These are phyloP conservation scores for Azemiops feae DNA, from an alignment of 2,113 vertebrate species.

Conservation along the genomic window DNA sequence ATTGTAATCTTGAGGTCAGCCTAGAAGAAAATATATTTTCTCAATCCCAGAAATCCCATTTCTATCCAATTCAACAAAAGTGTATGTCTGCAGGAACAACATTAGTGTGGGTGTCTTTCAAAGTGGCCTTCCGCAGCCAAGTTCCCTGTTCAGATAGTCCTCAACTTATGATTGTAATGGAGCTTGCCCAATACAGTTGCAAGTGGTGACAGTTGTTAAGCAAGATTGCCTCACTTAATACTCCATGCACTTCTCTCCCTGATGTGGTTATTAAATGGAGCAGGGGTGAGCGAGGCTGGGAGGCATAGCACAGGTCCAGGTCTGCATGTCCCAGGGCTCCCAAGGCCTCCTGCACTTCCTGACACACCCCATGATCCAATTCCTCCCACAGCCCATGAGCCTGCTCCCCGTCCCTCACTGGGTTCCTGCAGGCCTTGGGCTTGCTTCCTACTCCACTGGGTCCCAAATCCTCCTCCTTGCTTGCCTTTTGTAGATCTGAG, in stretches of 20 bases:
- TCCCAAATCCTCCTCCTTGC: background rate
- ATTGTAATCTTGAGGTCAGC: background rate
- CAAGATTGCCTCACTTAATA: too few relatives aligned
- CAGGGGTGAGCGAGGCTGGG: background rate
- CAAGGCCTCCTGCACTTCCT: background rate
- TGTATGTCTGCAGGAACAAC: background rate
- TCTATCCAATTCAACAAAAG: background rate
- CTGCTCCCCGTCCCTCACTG: too few relatives aligned
- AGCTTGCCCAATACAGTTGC: background rate
- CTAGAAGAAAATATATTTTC: background rate
- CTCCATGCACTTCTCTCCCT: background rate
- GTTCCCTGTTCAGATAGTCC: background rate
- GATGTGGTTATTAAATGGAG: background rate
- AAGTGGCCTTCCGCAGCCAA: background rate
- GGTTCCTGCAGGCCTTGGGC: too few relatives aligned
- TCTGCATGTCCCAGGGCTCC: background rate
- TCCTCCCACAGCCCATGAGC: too few relatives aligned
- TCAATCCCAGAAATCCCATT: background rate
- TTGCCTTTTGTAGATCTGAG: background rate
- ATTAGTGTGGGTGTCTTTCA: background rate
- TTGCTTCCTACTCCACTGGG: too few relatives aligned
- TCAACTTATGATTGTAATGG: background rate
- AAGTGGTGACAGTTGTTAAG: background rate
- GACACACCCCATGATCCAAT: background rate
- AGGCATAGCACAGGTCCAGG: background rate